Evolutionary conservation across 1,140 invertebrate genomes (phyloP).

Genomic region (Penaeus chinensis): DNA sequence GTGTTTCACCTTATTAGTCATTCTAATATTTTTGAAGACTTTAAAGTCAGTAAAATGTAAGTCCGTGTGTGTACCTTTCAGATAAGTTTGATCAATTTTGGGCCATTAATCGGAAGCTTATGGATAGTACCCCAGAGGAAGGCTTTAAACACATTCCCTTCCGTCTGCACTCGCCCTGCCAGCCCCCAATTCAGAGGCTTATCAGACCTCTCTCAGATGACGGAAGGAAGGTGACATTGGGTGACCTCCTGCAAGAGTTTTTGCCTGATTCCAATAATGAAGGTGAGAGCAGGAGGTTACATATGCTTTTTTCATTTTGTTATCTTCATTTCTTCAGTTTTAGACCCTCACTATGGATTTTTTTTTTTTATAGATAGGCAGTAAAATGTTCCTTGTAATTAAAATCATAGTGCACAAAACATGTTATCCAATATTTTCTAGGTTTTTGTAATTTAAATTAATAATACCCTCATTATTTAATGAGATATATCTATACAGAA

Average conservation of each 20-base stretch:
- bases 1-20: too few species aligned
- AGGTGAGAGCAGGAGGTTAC: constrained; percentile 10
- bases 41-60: too few species aligned
- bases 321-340: too few species aligned
- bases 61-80: constrained; percentile 68
- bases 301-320: neutral
- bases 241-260: constrained; percentile 80
- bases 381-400: too few species aligned
- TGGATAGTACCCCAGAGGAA: constrained; percentile 81
- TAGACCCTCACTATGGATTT: too few species aligned
- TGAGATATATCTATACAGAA: too few species aligned
- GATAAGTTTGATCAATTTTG: constrained; percentile 99
- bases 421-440: too few species aligned
- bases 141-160: constrained; percentile 94
- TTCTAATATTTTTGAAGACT: too few species aligned
- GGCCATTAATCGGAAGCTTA: constrained; percentile 93
- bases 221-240: constrained; percentile 80
- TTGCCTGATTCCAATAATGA: constrained; percentile 72
- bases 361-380: too few species aligned
- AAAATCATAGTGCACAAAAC: too few species aligned
- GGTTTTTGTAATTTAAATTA: too few species aligned
- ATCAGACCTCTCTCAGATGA: constrained; percentile 80
- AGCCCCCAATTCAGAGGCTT: constrained; percentile 76
- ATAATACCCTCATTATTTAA: too few species aligned
- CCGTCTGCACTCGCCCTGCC: constrained; percentile 78